Evolutionary conservation across 37 sponge, comb jelly and placozoan genomes (phyloP), one percentile per base, ranked within the genome.

Genomic region (Cliona cf. orientalis): DNA sequence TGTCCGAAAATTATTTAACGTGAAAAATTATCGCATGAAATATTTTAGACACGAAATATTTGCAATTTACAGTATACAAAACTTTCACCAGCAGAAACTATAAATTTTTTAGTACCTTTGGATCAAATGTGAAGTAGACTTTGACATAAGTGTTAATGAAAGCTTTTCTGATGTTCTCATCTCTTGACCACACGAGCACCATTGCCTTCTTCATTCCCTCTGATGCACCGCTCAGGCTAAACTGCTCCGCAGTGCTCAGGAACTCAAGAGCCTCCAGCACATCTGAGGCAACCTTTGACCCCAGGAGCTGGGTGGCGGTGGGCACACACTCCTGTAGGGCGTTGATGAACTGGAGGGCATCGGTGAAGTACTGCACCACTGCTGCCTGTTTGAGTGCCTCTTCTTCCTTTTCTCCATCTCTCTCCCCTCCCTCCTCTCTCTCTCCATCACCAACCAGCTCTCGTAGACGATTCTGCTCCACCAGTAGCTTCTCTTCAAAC

Each of bases 241-340:
- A 97, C 71, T 84, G 63, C 23, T 42, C 45, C 1, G 85, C 83
- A 2, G 83, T 64, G 12, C 86, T 73, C 5, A 97, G 82, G 75
- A 97, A 95, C 64, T 94, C 84, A 22, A 97, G 59, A 23, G 95
- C 59, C 66, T 97, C 97, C 31, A 87, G 76, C 9, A 97, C 75
- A 68, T 97, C 98, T 46, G 92, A 70, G 44, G 71, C 75, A 41
- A 85, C 64, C 89, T 92, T 97, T 79, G 95, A 95, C 28, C 88
- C 87, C 67, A 97, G 76, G 46, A 97, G 74, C 78, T 86, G 80
- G 11, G 87, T 66, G 46, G 85, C 88, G 32, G 87, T 60, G 22
- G 91, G 93, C 21, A 94, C 59, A 57, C 87, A 90, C 4, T 14
- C 12, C 17, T 71, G 64, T 64, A 97, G 75, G 58, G 74, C 58